These are phyloP conservation scores for Pyrocephalus nanus DNA, from an alignment of 2,797 vertebrate species.

Conservation along the genomic window DNA sequence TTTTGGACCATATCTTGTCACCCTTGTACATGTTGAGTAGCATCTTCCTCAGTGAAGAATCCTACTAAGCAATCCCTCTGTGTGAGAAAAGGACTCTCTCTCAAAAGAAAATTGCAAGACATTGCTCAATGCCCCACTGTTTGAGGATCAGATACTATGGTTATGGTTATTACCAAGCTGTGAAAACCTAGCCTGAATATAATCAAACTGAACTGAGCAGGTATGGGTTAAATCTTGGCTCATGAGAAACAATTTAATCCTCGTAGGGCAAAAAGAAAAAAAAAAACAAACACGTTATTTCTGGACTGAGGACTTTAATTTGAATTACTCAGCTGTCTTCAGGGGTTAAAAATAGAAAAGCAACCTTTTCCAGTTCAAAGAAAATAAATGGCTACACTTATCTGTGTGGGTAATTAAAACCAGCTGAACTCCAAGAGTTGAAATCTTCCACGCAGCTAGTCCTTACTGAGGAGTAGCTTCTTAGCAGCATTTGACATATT, in stretches of 20 bases:
- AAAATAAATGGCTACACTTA: constrained; percentile 59
- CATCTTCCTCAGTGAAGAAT: not conserved
- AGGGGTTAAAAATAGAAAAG: constrained; percentile 65
- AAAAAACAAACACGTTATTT: not conserved
- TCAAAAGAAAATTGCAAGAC: not conserved
- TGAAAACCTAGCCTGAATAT: not conserved
- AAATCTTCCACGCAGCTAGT: not conserved
- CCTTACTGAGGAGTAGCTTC: not conserved
- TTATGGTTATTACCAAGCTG: not conserved
- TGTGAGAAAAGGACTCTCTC: not conserved
- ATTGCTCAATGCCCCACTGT: not conserved
- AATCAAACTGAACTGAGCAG: not conserved
- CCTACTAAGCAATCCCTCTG: not conserved
- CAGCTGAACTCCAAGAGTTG: constrained; percentile 30
- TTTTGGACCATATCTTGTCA: constrained; percentile 34
- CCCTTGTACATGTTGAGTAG: not conserved
- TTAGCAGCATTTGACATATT: not conserved
- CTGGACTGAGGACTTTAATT: constrained; percentile 1
- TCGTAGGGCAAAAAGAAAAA: not conserved
- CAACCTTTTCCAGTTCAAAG: constrained; percentile 56
- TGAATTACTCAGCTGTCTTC: constrained; percentile 22
- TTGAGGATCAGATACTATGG: not conserved
- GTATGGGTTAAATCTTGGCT: constrained; percentile 10
- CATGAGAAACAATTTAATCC: not conserved
- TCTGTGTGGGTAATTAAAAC: constrained; percentile 53